These are phyloP conservation scores for Cataglyphis altisquamis DNA, from an alignment of 2,888 invertebrate genomes.

Conservation along the genomic window DNA sequence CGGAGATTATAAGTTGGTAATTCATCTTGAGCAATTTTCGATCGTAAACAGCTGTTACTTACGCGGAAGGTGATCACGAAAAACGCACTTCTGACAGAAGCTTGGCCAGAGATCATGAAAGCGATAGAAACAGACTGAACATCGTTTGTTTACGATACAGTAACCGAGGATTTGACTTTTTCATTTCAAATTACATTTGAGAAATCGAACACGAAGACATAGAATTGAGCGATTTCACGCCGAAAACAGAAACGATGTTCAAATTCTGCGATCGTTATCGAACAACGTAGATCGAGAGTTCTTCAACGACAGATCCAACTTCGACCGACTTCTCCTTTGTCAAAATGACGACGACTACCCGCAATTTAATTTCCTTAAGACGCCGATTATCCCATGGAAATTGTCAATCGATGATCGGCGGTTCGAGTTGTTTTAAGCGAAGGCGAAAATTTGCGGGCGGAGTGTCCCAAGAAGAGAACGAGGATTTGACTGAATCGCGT, in stretches of 20 bases:
- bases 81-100: slow-evolving; percentile 14
- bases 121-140: neutral
- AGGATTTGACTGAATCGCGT: slow-evolving; percentile 16
- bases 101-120: neutral
- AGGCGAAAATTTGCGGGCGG: slow-evolving; percentile 28
- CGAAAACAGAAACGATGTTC: slow-evolving; percentile 15
- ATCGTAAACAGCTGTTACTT: slow-evolving; percentile 1
- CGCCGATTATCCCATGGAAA: slow-evolving; percentile 11
- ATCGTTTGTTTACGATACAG: neutral
- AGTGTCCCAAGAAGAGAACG: slow-evolving; percentile 25
- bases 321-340: slow-evolving; percentile 22
- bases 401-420: slow-evolving; percentile 51
- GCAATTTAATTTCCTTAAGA: slow-evolving; percentile 68
- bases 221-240: neutral
- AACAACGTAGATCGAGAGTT: slow-evolving; percentile 23
- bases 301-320: slow-evolving; percentile 3
- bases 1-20: neutral
- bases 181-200: neutral
- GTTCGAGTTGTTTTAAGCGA: slow-evolving; percentile 29
- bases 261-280: neutral
- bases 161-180: neutral
- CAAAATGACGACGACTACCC: slow-evolving; percentile 19
- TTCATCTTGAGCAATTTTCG: neutral
- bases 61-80: slow-evolving; percentile 2
- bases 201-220: neutral